phyloP scores from a whole-genome alignment of 92 coral and sea anemone species.

The Parazoanthus swiftii region DNA sequence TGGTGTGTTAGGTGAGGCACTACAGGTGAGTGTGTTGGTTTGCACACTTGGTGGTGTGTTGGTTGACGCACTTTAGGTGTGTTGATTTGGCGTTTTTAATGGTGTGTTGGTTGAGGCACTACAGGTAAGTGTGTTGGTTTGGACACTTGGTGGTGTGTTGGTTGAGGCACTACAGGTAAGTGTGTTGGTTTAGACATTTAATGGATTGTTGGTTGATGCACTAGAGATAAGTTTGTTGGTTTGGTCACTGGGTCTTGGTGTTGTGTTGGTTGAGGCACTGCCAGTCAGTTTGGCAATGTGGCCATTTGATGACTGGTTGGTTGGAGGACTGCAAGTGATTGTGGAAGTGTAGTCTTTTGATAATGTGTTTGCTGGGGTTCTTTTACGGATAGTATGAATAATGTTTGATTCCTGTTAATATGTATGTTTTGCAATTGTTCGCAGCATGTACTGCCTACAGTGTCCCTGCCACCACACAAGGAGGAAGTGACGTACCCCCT shows the following conservation, averaged over 20 bases:
- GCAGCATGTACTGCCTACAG: slow-evolving; percentile 91
- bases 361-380: background rate
- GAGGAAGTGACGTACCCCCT: slow-evolving; percentile 80
- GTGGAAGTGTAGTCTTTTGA: background rate
- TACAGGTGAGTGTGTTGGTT: slow-evolving; percentile 40
- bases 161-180: too few species aligned
- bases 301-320: too few species aligned
- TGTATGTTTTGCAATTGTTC: background rate
- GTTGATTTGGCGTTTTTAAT: too few species aligned
- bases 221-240: too few species aligned
- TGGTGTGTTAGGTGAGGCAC: too few species aligned
- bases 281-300: slow-evolving; percentile 30
- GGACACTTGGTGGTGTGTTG: too few species aligned
- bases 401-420: background rate
- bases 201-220: background rate
- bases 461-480: slow-evolving; percentile 82
- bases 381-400: too few species aligned
- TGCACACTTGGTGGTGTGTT: too few species aligned
- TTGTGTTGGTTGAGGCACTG: background rate
- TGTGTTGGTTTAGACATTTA: too few species aligned
- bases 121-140: background rate
- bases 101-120: background rate
- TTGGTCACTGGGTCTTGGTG: too few species aligned
- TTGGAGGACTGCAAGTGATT: background rate
- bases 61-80: too few species aligned